phyloP scores from a whole-genome alignment of 2,888 invertebrate genomes.

The Aleiodes alternator region DNA sequence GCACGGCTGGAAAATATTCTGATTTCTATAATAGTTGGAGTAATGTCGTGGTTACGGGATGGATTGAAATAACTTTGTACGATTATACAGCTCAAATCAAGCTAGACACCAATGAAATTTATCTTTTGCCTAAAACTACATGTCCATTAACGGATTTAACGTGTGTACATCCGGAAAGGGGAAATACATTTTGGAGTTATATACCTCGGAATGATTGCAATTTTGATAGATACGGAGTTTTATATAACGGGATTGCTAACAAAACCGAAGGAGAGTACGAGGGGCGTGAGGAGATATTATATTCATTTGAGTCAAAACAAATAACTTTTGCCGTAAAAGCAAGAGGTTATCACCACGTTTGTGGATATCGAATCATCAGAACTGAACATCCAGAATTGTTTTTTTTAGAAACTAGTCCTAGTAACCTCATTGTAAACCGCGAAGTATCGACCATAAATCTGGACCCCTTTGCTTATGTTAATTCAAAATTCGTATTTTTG shows the following conservation, averaged over 20 bases:
- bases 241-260: conserved; percentile 45
- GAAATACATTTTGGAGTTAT: conserved; percentile 16
- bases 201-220: conserved; percentile 32
- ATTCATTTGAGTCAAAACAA: conserved; percentile 33
- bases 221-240: conserved; percentile 39
- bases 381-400: no score
- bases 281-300: neutral
- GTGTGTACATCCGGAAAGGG: conserved; percentile 25
- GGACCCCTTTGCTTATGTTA: no score
- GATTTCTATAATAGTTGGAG: neutral
- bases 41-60: conserved; percentile 1
- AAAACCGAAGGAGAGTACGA: conserved; percentile 21
- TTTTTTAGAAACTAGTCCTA: no score
- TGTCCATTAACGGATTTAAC: neutral
- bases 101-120: no score
- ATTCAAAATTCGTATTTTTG: no score
- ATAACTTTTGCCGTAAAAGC: conserved; percentile 47
- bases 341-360: conserved; percentile 22
- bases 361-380: conserved; percentile 43
- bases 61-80: neutral
- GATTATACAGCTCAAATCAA: neutral
- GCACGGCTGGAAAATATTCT: no score
- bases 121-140: neutral
- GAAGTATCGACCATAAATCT: no score
- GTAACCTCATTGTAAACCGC: no score